Conservation (phyloP, 2,113 vertebrate species). For the Pogonocichla stellata region DNA sequence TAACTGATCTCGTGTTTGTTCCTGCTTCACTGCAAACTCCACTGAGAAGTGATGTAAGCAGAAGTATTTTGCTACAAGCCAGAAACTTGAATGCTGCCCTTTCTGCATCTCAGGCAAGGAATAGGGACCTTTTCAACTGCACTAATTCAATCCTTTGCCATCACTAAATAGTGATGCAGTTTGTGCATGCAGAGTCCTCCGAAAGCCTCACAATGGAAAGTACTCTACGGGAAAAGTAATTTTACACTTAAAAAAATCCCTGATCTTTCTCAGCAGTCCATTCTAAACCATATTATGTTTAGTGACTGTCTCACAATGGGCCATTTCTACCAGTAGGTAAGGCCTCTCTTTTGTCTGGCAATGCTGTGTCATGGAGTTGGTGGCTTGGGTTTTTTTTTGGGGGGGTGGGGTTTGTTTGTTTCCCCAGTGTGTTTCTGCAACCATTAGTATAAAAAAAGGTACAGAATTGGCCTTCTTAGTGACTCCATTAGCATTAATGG, state of each 20-base stretch:
- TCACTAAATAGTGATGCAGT: neutral
- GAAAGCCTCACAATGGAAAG: constrained; percentile 9
- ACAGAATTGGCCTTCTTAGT: neutral
- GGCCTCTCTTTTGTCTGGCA: neutral
- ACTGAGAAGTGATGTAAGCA: neutral
- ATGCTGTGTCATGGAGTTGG: neutral
- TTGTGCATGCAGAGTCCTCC: neutral
- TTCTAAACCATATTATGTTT: neutral
- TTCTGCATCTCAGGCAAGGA: constrained; percentile 8
- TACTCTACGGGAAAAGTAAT: neutral
- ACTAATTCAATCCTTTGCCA: neutral
- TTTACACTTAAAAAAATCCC: neutral
- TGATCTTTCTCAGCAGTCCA: neutral
- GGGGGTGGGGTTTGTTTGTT: neutral
- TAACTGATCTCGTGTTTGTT: neutral
- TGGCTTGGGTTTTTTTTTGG: neutral
- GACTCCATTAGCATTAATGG: constrained; percentile 19
- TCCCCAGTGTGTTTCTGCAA: neutral
- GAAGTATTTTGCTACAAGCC: constrained; percentile 19
- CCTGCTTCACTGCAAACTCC: neutral
- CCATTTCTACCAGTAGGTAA: neutral
- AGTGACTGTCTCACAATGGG: neutral
- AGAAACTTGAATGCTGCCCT: neutral
- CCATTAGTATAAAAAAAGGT: neutral
- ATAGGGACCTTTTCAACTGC: neutral